These are phyloP conservation scores for Xylocopa sonorina DNA, from an alignment of 1,140 invertebrate genomes.

Conservation along the genomic window DNA sequence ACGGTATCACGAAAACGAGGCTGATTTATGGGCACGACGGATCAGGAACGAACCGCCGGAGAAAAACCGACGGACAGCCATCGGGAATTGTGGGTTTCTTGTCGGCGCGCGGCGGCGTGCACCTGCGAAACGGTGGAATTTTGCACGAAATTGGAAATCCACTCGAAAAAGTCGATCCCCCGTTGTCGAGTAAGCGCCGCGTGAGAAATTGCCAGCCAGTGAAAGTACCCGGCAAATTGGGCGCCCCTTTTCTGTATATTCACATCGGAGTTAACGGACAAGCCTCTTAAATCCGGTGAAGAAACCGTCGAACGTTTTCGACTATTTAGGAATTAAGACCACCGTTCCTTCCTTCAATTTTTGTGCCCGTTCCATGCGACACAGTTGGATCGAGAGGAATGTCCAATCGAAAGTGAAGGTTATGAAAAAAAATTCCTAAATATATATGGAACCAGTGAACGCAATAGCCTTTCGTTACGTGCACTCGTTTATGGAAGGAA, in stretches of 20 bases:
- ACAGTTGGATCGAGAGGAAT: too few species aligned
- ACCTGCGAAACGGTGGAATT: slow-evolving; percentile 36
- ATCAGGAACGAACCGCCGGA: slow-evolving; percentile 20
- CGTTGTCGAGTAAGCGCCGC: neutral
- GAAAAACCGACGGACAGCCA: slow-evolving; percentile 33
- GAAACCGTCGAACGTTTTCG: neutral
- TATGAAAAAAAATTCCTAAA: too few species aligned
- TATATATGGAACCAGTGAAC: too few species aligned
- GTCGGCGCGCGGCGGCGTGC: slow-evolving; percentile 7
- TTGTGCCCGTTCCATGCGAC: too few species aligned
- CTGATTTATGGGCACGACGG: slow-evolving; percentile 45
- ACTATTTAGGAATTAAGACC: neutral
- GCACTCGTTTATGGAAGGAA: too few species aligned
- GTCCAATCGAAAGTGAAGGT: too few species aligned
- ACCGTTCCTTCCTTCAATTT: too few species aligned
- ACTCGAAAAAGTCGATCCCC: slow-evolving; percentile 30
- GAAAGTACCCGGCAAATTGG: slow-evolving; percentile 34
- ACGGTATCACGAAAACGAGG: slow-evolving; percentile 44
- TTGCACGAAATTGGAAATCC: slow-evolving; percentile 50
- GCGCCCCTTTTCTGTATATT: neutral
- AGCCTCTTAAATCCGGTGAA: neutral
- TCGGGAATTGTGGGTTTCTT: slow-evolving; percentile 37
- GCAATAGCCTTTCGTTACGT: too few species aligned
- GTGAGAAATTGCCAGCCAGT: slow-evolving; percentile 37
- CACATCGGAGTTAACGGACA: neutral